Evolutionary conservation across 2,113 vertebrate genomes (phyloP), one percentile per base, ranked within the genome.

Genomic region (Mobula hypostoma): DNA sequence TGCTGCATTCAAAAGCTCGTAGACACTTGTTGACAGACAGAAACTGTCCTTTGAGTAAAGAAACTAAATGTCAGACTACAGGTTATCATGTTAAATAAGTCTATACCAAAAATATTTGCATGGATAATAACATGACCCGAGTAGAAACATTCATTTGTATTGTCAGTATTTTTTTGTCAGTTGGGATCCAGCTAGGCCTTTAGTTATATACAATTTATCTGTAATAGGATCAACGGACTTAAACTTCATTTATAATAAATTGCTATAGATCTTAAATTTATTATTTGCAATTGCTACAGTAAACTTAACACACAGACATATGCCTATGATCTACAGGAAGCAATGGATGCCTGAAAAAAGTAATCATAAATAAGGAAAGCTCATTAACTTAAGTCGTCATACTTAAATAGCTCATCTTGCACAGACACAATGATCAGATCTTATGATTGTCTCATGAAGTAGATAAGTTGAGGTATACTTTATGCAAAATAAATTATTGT

Each of bases 401-500:
- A 2, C 32, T 91, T 70, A 70, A 92, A 92, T 56, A 17, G 40
- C 36, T 93, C 70, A 93, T 93, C 91, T 74, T 56, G 24, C 32
- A 12, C 40, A 29, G 72, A 74, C 70, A 76, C 48, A 76, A 76
- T 48, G 61, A 93, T 76, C 68, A 74, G 68, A 93, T 48, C 72
- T 48, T 74, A 93, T 48, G 29, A 93, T 93, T 24, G 21, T 56
- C 36, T 74, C 85, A 32, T 68, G 27, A 68, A 72, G 32, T 32
- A 92, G 68, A 92, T 92, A 72, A 70, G n/a, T 70, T 68, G n/a
- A 92, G 88, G 17, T 63, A 21, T 19, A n/a, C 40, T 93, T 32
- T 88, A 88, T 74, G 56, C 90, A 91, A 68, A 91, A 70, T 92
- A 92, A 92, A 92, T 92, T 70, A n/a, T 29, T 74, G 15, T 70